These are phyloP conservation scores for Diplolepis rosae DNA, from an alignment of 2,888 invertebrate species.

Conservation along the genomic window DNA sequence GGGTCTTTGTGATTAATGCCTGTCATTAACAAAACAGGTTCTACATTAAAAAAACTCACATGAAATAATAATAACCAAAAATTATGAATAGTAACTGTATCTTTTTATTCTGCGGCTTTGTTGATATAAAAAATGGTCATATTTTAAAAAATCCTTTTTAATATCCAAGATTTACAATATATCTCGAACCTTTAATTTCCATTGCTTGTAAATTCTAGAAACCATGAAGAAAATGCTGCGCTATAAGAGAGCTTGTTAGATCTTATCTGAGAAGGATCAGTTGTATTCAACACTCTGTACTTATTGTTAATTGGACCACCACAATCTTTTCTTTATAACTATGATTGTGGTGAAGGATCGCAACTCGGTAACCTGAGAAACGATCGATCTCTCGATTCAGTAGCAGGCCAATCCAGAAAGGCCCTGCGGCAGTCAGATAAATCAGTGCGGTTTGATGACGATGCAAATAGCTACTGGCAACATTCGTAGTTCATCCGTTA, in stretches of 20 bases:
- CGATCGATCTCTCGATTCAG: conserved; percentile 34
- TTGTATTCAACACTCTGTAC: not conserved
- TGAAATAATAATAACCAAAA: no score
- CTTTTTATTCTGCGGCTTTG: no score
- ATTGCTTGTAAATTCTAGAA: not conserved
- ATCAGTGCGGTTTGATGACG: conserved; percentile 48
- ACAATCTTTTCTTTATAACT: conserved; percentile 12
- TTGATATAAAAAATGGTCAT: no score
- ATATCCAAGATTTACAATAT: no score
- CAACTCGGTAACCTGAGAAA: conserved; percentile 4
- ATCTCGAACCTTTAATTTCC: no score
- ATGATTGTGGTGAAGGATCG: conserved; percentile 4
- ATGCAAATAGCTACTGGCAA: conserved; percentile 49
- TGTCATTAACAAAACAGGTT: no score
- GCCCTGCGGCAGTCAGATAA: conserved; percentile 45
- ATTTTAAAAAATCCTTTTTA: no score
- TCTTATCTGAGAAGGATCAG: not conserved
- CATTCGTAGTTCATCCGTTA: conserved; percentile 37
- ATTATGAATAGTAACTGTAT: no score
- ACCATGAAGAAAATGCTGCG: not conserved
- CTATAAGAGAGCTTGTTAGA: not conserved
- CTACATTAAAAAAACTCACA: no score
- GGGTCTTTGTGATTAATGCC: no score
- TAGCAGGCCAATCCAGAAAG: conserved; percentile 41
- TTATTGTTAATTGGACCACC: not conserved